Conservation (phyloP, 2,797 vertebrate genomes). For the Dromococcyx pavoninus region DNA sequence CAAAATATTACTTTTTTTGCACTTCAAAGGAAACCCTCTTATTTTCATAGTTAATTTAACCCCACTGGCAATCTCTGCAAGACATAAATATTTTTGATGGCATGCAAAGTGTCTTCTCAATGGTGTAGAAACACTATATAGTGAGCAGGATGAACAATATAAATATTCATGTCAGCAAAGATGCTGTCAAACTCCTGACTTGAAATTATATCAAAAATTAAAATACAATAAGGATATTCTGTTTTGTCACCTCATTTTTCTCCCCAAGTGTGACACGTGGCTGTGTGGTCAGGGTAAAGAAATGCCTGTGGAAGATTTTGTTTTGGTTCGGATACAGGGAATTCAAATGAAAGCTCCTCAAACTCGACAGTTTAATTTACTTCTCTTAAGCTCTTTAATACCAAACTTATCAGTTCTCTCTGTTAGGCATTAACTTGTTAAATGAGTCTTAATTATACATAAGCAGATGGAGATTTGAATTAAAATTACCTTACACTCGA, state of each 20-base stretch:
- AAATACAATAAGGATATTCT: slow-evolving; percentile 43
- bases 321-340: slow-evolving; percentile 71
- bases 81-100: slow-evolving; percentile 71
- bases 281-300: slow-evolving; percentile 47
- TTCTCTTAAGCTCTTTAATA: slow-evolving; percentile 82
- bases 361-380: slow-evolving; percentile 81
- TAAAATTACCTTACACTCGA: slow-evolving; percentile 91
- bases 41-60: slow-evolving; percentile 74
- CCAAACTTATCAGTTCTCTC: slow-evolving; percentile 81
- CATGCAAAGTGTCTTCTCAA: slow-evolving; percentile 65
- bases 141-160: slow-evolving; percentile 44
- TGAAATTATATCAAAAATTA: slow-evolving; percentile 64
- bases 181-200: slow-evolving; percentile 47
- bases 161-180: slow-evolving; percentile 76
- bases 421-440: slow-evolving; percentile 87
- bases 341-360: slow-evolving; percentile 78
- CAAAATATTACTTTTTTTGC: slow-evolving; percentile 66
- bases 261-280: not conserved
- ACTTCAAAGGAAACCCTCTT: slow-evolving; percentile 64
- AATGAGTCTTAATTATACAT: slow-evolving; percentile 89
- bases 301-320: slow-evolving; percentile 65
- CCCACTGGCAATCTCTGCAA: slow-evolving; percentile 62
- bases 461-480: slow-evolving; percentile 93
- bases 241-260: not conserved
- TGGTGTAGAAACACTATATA: slow-evolving; percentile 51